Base-by-base conservation (phyloP, 2,888 invertebrate species). In the Holacanthella duospinosa region DNA sequence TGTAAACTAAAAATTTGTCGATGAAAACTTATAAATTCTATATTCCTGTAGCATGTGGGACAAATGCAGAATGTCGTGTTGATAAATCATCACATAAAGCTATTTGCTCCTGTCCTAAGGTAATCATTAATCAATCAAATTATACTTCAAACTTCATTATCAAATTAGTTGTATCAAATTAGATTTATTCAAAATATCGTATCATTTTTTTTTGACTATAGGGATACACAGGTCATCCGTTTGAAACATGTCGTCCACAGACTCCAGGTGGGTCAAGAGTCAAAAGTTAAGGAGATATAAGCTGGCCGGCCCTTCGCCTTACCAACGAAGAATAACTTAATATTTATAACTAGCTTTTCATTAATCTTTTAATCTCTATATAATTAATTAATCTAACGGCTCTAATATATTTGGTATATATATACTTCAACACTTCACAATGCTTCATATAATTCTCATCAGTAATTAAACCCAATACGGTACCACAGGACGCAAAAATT, bases 221-320 rank as follows among this genome's bases (percentile, higher is more conserved):
- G 75, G 87, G 89, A 74, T 89, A 88, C 86, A 90, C 90, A 27
- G 91, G 91, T 1, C 86, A 91, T 81, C 91, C 91, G 2, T 91
- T 90, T 78, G 81, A 85, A 1, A 82, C 82, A 75, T 91, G 91
- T 78, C 83, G 90, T 72, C 88, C 86, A 69, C 90, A 89, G 55
- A 71, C 70, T 54, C 71, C 72, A 69, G 67, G 72, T 71, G 61
- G 60, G 60, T 36, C 28, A 27, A 1, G 24, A n/a, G 26, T 4
- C 55, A 55, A 6, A 26, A 4, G 25, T 25, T 25, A 26, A 21
- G 27, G 19, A 26, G 26, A 9, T 6, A 25, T 25, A 12, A 12
- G 36, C 36, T 16, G 16, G 36, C 9, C 36, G 36, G 6, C 36
- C 9, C 6, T n/a, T n/a, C n/a, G n/a, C n/a, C n/a, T n/a, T n/a